These are phyloP conservation scores for Morus bassanus DNA, from an alignment of 2,797 vertebrate species.

Conservation along the genomic window DNA sequence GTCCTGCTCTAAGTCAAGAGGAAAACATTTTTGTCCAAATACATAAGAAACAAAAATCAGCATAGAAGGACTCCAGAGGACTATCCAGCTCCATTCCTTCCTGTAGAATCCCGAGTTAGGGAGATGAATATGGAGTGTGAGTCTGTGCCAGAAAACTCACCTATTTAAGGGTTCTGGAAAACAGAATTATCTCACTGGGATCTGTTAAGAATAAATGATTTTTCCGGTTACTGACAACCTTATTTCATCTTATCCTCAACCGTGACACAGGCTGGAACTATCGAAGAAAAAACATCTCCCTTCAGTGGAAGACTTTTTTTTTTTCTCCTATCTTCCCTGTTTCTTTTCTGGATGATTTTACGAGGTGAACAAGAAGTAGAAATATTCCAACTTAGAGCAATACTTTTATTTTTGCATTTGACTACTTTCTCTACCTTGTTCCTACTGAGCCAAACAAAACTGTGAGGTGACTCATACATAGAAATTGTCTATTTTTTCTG, in stretches of 20 bases:
- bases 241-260: not conserved
- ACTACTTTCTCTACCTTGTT: not conserved
- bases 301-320: not conserved
- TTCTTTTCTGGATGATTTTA: not conserved
- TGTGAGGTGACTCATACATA: not conserved
- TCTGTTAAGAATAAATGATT: not conserved
- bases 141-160: not conserved
- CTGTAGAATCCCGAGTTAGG: not conserved
- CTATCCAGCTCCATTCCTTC: not conserved
- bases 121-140: not conserved
- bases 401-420: not conserved
- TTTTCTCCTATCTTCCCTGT: not conserved
- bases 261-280: not conserved
- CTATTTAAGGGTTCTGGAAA: not conserved
- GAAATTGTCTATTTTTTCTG: not conserved
- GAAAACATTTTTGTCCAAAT: not conserved
- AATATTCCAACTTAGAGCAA: not conserved
- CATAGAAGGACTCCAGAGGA: not conserved
- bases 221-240: not conserved
- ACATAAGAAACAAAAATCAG: not conserved
- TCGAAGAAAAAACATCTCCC: not conserved
- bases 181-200: not conserved
- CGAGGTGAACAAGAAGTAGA: not conserved
- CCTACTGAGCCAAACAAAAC: not conserved
- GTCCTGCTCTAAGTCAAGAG: not conserved